Evolutionary conservation across 2,797 vertebrate species (phyloP).

Genomic region (Lacerta viridis): DNA sequence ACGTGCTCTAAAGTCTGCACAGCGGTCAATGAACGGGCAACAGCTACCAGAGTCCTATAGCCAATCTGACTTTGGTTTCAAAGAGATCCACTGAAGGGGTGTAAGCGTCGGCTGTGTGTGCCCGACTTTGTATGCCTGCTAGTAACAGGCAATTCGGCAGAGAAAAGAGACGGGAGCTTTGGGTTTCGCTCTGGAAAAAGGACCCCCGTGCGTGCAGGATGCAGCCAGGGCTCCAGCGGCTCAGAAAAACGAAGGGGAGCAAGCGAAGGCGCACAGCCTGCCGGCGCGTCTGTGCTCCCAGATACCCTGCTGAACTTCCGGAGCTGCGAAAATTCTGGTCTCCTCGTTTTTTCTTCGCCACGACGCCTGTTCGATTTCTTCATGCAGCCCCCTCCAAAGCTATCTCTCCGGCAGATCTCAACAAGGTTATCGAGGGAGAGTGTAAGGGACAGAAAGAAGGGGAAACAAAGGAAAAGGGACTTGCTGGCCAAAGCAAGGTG

Average conservation of each 20-base stretch:
- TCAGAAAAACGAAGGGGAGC: too few species aligned
- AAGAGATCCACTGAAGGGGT: background rate
- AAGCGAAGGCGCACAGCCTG: too few species aligned
- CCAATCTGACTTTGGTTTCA: background rate
- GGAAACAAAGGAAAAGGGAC: background rate
- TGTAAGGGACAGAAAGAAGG: background rate
- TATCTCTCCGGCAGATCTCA: background rate
- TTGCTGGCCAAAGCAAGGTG: background rate
- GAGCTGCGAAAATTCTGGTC: too few species aligned
- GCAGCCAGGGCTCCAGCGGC: background rate
- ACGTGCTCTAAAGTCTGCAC: background rate
- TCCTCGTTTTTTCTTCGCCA: background rate
- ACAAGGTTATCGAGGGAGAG: background rate
- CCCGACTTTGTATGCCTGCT: background rate
- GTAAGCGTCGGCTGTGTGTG: background rate
- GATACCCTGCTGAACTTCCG: too few species aligned
- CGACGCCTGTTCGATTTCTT: background rate
- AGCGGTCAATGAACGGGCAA: background rate
- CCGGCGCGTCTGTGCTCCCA: too few species aligned
- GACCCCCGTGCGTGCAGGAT: background rate
- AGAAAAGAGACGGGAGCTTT: background rate
- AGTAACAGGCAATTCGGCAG: too few species aligned
- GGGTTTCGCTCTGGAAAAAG: background rate
- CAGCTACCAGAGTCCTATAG: background rate
- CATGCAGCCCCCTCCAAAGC: background rate